Conservation (phyloP, 2,888 invertebrate species). For the Erpobdella octoculata region DNA sequence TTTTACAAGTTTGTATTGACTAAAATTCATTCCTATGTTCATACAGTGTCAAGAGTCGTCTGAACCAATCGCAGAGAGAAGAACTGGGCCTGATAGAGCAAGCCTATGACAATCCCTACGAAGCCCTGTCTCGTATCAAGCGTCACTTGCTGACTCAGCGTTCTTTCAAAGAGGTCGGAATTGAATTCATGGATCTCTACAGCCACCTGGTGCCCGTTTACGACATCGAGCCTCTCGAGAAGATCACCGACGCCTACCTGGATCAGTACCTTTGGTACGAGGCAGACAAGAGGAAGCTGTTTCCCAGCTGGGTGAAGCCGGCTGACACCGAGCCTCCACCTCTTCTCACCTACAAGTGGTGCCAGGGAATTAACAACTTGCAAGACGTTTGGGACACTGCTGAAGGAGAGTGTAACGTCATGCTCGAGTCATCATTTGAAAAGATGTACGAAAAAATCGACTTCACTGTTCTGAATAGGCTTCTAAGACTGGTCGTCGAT, state of each 20-base stretch:
- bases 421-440: conserved; percentile 91
- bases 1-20: not conserved
- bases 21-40: not conserved
- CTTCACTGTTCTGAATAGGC: conserved; percentile 86
- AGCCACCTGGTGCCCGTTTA: conserved; percentile 97
- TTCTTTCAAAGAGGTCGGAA: conserved; percentile 96
- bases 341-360: conserved; percentile 84
- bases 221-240: conserved; percentile 96
- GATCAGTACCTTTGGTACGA: conserved; percentile 98
- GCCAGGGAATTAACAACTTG: conserved; percentile 86
- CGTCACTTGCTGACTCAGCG: conserved; percentile 95
- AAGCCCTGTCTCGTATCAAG: conserved; percentile 95
- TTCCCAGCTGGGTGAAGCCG: conserved; percentile 98
- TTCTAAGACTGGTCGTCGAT: conserved; percentile 91
- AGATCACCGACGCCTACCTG: conserved; percentile 97
- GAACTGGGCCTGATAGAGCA: conserved; percentile 97
- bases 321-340: conserved; percentile 91
- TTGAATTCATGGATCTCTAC: conserved; percentile 99
- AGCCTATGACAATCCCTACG: conserved; percentile 99
- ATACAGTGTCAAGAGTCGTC: conserved; percentile 81
- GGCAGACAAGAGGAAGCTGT: conserved; percentile 88
- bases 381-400: conserved; percentile 93
- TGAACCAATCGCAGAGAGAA: conserved; percentile 97
- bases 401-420: conserved; percentile 87
- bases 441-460: conserved; percentile 99